Evolutionary conservation across 1,140 invertebrate genomes (phyloP), one percentile per base, ranked within the genome.

Genomic region (Artemia franciscana): DNA sequence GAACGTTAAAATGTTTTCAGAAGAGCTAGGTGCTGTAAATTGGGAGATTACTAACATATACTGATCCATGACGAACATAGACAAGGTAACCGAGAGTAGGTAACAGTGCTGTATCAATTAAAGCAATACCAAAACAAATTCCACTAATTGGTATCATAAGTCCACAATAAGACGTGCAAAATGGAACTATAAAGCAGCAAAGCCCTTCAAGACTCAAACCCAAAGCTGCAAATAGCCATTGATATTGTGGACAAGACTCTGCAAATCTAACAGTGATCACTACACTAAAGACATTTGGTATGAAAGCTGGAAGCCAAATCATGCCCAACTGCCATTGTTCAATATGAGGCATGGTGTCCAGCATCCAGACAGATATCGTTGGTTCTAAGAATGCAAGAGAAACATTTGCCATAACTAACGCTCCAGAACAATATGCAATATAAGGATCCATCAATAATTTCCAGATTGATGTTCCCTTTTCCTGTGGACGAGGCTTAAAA

Each of bases 351-450:
- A 99, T 84, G 12, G 76, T 88, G 66, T 95, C 90, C 75, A 94
- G 88, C 92, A 99, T 98, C 96, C 95, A 99, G 0, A 95, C 77
- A 0, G 92, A 93, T 26, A 99, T 98, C 0, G 96, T 99, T 0
- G 96, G 96, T 73, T 99, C 96, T 0, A 99, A 75, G 71, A 99
- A 99, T 2, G 96, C 95, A 24, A 99, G 76, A 0, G 93, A 93
- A 2, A 99, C 91, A 74, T 99, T 99, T 0, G 95, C 91, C 93
- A 99, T 98, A 78, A 96, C 93, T 3, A 99, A 75, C 4, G 94
- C 94, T 21, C 96, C 96, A 0, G 94, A 88, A 70, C 91, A 95
- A 1, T 92, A 84, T 0, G 92, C 89, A 65, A 99, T 98, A 73
- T 95, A 98, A 0, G 94, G 94, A 76, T 98, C 95, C 78, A 96